A percentile compares a stretch with the other conserved stretches of the same genome.
Conservation (phyloP, 2,797 vertebrate genomes). For the Macropus fuliginosus region DNA sequence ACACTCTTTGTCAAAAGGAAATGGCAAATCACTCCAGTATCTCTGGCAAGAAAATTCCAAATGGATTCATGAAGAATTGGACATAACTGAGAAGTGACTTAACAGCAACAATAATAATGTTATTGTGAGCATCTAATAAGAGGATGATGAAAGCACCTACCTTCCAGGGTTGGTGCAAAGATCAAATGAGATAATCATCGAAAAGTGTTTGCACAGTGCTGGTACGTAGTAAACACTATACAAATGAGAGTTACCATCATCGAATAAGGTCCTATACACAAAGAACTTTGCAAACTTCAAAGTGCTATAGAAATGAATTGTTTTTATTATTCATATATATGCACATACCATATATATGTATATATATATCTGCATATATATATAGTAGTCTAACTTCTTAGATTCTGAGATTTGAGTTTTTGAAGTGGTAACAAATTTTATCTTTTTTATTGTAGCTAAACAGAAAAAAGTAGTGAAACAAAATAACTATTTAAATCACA, state of each 20-base stretch:
- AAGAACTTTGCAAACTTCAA: neutral
- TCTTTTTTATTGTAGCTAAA: neutral
- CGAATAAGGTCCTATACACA: neutral
- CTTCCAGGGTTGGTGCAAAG: neutral
- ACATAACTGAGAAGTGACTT: neutral
- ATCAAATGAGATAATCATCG: neutral
- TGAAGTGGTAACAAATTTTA: neutral
- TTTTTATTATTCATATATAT: neutral
- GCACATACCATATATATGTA: too few species aligned
- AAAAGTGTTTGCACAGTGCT: neutral
- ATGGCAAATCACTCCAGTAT: neutral
- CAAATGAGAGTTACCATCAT: neutral
- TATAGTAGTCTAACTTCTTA: neutral
- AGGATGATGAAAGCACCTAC: neutral
- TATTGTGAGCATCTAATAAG: neutral
- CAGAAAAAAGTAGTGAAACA: neutral
- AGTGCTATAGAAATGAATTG: neutral
- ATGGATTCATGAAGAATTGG: neutral
- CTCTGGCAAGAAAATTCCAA: neutral
- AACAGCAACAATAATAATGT: neutral
- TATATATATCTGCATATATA: too few species aligned
- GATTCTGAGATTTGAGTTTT: neutral
- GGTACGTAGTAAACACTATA: rapidly evolving
- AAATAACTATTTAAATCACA: neutral
- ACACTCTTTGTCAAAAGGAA: neutral